phyloP scores from a whole-genome alignment of 2,888 invertebrate genomes.

The Mesorhabditis sp. region DNA sequence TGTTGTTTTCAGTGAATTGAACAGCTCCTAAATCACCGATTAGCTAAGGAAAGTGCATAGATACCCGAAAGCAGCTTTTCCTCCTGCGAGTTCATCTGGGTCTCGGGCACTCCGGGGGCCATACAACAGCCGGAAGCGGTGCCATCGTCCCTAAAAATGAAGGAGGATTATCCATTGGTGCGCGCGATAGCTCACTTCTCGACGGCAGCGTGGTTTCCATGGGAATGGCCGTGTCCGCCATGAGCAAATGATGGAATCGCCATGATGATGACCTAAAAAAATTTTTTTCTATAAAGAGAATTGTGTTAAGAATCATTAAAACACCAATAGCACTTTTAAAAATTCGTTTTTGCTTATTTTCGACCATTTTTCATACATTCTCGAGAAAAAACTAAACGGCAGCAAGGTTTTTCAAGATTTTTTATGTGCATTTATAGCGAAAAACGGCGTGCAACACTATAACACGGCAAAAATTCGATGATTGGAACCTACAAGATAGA shows the following conservation, averaged over 20 bases:
- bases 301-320: too few relatives aligned
- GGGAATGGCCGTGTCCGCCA: slow-evolving; percentile 31
- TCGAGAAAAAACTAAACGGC: too few relatives aligned
- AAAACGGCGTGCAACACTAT: too few relatives aligned
- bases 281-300: background rate
- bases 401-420: background rate
- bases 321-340: too few relatives aligned
- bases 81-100: too few relatives aligned
- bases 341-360: too few relatives aligned
- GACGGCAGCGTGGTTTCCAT: slow-evolving; percentile 15
- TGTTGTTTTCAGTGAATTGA: background rate
- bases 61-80: too few relatives aligned
- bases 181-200: too few relatives aligned
- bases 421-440: too few relatives aligned
- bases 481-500: too few relatives aligned
- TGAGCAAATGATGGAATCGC: slow-evolving; percentile 49
- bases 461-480: too few relatives aligned
- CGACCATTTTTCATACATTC: too few relatives aligned
- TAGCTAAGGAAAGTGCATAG: background rate
- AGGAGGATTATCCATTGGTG: background rate
- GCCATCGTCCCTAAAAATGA: slow-evolving; percentile 15
- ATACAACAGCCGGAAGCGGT: slow-evolving; percentile 11
- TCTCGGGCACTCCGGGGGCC: background rate
- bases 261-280: slow-evolving; percentile 34
- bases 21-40: background rate